Evolutionary conservation across 2,797 vertebrate species (phyloP), one percentile per base, ranked within the genome.

Genomic region (Falco columbarius): DNA sequence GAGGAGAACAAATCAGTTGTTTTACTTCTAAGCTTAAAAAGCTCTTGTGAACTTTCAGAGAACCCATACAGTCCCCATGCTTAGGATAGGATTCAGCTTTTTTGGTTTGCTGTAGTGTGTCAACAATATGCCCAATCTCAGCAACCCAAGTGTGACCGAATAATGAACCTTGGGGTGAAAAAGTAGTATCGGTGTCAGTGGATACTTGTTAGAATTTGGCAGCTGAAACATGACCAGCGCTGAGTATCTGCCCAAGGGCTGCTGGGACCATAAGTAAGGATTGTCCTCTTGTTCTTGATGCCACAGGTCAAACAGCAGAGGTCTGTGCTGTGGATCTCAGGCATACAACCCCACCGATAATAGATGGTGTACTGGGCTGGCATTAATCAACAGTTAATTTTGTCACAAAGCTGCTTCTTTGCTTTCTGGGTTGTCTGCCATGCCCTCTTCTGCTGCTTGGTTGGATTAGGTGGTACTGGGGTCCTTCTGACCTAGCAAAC

Each of bases 21-120:
- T 93, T 93, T 79, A 81, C 29, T 81, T 88, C 51, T 42, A 70
- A 79, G 72, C 80, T 86, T 93, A 63, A 74, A 86, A 89, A 71
- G n/a, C 68, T 89, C 47, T 51, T 58, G 22, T 51, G 40, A 56
- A 76, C 75, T 86, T 91, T 72, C 47, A 70, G 40, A 79, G 63
- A 89, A 85, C 46, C 34, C 52, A 23, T 86, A 26, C 29, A 62
- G 59, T 58, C 47, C 22, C 19, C 30, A 52, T 0, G 0, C 46
- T 72, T 75, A 59, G 66, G 26, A 93, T 86, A 38, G 36, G 36
- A 38, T 83, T 58, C 24, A 75, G 58, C 55, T 89, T 44, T 90
- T 65, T 66, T 58, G 44, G 44, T 73, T 89, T 82, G 20, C 32
- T 92, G 27, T 72, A 23, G 36, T 6, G 15, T 65, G 23, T 77